phyloP scores from a whole-genome alignment of 2,797 vertebrate genomes.

The Tokudaia tokunoshimensis region DNA sequence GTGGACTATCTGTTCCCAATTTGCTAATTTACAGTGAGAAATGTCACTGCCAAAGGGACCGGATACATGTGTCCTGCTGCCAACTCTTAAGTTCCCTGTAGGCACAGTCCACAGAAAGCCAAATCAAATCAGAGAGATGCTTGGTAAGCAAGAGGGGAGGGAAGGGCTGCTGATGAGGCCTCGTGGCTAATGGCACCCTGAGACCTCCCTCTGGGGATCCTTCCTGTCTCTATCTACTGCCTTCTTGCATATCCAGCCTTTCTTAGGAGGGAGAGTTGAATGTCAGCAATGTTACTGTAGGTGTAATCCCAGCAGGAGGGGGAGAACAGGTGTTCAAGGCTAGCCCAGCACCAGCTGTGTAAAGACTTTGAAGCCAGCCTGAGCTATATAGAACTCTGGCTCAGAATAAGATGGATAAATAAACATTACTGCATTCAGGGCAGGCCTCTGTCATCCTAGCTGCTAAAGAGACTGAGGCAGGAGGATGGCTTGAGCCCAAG shows the following conservation, averaged over 20 bases:
- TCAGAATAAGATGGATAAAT: background rate
- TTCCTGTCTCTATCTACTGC: background rate
- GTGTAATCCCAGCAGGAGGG: background rate
- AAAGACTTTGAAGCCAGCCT: background rate
- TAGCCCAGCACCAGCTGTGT: background rate
- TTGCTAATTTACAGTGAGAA: constrained; percentile 77
- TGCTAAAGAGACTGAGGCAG: background rate
- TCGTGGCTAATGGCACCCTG: background rate
- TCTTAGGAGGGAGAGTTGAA: background rate
- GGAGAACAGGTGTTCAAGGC: background rate
- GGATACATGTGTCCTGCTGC: constrained; percentile 62
- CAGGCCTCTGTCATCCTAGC: background rate
- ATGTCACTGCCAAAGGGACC: constrained; percentile 71
- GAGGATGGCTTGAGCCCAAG: background rate
- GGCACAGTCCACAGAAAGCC: constrained; percentile 38
- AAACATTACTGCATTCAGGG: background rate
- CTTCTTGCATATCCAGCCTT: background rate
- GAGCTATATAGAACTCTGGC: background rate
- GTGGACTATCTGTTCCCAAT: constrained; percentile 79
- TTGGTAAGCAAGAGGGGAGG: background rate
- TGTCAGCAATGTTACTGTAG: background rate
- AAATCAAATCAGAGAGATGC: constrained; percentile 17
- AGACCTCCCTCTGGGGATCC: constrained; percentile 4
- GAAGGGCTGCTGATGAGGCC: background rate
- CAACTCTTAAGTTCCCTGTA: constrained; percentile 65